Conservation (phyloP, 1,140 invertebrate species). For the Magallana angulata region DNA sequence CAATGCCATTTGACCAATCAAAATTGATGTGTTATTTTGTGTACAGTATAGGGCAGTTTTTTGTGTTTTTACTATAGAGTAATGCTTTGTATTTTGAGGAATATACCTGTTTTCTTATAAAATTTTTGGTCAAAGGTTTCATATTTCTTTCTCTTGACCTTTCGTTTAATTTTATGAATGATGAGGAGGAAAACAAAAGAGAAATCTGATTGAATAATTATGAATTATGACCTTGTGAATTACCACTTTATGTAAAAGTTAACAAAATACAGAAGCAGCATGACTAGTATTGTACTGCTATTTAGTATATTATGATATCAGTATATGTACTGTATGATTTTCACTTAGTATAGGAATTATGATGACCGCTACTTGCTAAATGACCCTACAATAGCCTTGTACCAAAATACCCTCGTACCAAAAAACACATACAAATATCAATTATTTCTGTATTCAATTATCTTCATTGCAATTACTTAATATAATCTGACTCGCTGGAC, state of each 20-base stretch:
- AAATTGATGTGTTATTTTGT: conserved; percentile 27
- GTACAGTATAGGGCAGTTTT: conserved; percentile 21
- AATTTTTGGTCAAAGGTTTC: background rate
- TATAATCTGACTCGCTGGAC: no score
- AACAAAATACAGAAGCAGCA: conserved; percentile 14
- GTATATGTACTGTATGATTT: conserved; percentile 2
- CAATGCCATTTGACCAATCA: background rate
- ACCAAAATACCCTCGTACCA: no score
- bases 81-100: conserved; percentile 12
- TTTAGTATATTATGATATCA: background rate
- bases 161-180: no score
- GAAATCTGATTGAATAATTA: no score
- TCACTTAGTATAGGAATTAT: background rate
- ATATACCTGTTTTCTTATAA: background rate
- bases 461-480: no score
- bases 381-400: background rate
- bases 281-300: conserved; percentile 27
- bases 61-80: background rate
- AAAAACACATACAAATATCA: no score
- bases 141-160: background rate
- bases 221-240: no score
- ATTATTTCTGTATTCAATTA: no score
- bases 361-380: background rate
- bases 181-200: no score
- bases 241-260: background rate